Evolutionary conservation across 2,888 invertebrate species (phyloP).

Genomic region (Cotesia congregata): DNA sequence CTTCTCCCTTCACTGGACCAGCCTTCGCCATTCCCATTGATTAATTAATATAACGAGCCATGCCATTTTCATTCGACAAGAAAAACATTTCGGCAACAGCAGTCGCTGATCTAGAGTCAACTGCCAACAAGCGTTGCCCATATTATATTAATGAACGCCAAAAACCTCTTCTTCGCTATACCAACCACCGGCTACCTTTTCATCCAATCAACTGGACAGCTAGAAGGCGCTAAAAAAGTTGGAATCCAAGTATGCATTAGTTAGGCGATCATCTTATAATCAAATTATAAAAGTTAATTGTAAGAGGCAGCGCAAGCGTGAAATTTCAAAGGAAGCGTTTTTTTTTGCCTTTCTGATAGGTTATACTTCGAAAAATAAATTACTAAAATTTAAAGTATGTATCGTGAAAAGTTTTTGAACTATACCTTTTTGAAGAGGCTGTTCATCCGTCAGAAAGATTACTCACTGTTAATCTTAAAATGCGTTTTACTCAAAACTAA

Average conservation of each 20-base stretch:
- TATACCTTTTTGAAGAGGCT: too few species aligned
- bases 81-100: constrained; percentile 17
- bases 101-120: neutral
- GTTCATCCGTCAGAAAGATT: too few species aligned
- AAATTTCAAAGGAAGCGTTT: too few species aligned
- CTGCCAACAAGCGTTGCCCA: neutral
- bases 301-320: too few species aligned
- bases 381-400: too few species aligned
- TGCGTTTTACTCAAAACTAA: too few species aligned
- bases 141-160: constrained; percentile 4
- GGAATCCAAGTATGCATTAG: neutral
- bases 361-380: too few species aligned
- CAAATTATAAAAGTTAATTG: too few species aligned
- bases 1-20: neutral
- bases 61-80: constrained; percentile 30
- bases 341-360: too few species aligned
- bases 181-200: neutral
- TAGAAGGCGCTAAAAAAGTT: constrained; percentile 21
- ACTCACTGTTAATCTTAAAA: too few species aligned
- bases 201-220: constrained; percentile 32
- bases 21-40: constrained; percentile 27
- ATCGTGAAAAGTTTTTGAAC: too few species aligned
- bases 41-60: constrained; percentile 42
- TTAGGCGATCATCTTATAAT: too few species aligned
- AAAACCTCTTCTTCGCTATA: constrained; percentile 4